Evolutionary conservation across 2,888 invertebrate genomes (phyloP).

Genomic region (Tiliacea citrago): DNA sequence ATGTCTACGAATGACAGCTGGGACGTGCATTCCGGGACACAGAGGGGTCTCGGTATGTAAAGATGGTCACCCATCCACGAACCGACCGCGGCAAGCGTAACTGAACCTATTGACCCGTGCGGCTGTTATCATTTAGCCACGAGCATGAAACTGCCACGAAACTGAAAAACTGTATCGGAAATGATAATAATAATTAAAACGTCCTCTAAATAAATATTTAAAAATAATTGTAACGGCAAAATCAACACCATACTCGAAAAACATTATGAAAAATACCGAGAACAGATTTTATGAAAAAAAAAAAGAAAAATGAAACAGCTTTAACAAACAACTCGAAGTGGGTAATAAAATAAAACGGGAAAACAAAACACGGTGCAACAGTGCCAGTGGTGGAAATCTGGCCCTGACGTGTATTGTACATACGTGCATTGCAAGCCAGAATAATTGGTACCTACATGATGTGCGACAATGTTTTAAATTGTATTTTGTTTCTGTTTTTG

Average conservation of each 20-base stretch:
- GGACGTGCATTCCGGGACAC: no score
- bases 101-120: no score
- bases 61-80: no score
- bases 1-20: no score
- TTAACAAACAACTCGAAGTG: constrained; percentile 53
- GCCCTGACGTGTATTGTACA: constrained; percentile 75
- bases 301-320: not conserved
- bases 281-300: not conserved
- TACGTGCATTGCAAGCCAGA: constrained; percentile 65
- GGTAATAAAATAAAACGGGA: constrained; percentile 71
- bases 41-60: no score
- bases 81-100: no score
- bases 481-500: constrained; percentile 7
- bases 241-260: not conserved
- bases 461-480: constrained; percentile 40
- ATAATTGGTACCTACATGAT: constrained; percentile 41
- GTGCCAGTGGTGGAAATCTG: constrained; percentile 68
- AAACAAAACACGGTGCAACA: constrained; percentile 56
- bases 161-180: no score
- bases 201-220: not conserved
- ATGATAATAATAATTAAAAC: no score
- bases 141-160: no score
- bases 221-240: not conserved
- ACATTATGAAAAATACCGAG: not conserved
- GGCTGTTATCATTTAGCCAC: no score